These are phyloP conservation scores for Tinamus major DNA, from an alignment of 2,797 vertebrate genomes.

Conservation along the genomic window DNA sequence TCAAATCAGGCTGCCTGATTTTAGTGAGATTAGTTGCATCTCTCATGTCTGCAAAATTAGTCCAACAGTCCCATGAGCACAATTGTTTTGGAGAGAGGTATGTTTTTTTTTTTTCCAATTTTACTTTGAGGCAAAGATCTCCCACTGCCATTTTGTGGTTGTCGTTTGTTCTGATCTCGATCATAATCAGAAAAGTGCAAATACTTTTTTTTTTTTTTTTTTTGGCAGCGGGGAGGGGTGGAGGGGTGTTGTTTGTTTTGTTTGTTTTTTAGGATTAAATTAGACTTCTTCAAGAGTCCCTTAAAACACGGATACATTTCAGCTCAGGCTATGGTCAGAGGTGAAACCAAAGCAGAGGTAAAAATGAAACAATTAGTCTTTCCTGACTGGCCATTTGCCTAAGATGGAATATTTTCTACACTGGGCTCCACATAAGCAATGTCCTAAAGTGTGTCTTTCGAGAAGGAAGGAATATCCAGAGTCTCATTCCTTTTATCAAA, in stretches of 20 bases:
- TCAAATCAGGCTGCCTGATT: not conserved
- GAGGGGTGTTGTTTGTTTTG: not conserved
- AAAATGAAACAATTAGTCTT: slow-evolving; percentile 49
- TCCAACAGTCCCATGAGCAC: not conserved
- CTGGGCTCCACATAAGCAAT: slow-evolving; percentile 1
- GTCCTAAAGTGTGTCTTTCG: not conserved
- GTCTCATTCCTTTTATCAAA: slow-evolving; percentile 27
- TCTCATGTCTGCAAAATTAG: not conserved
- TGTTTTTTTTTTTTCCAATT: not conserved
- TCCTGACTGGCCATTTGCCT: slow-evolving; percentile 32
- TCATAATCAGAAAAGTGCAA: not conserved
- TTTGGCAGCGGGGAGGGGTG: no score
- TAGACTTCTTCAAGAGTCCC: not conserved
- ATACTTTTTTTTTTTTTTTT: not conserved
- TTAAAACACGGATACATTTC: slow-evolving; percentile 26
- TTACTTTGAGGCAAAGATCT: not conserved
- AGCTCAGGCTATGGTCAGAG: not conserved
- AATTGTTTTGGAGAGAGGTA: not conserved
- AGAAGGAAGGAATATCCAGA: slow-evolving; percentile 23
- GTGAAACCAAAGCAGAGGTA: no score
- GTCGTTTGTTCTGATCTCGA: not conserved
- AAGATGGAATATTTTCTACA: slow-evolving; percentile 30
- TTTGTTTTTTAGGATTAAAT: slow-evolving; percentile 10
- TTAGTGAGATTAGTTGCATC: not conserved
- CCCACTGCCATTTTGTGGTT: not conserved